Evolutionary conservation across 2,888 invertebrate species (phyloP), one percentile per base, ranked within the genome.

Genomic region (Netelia melanura): DNA sequence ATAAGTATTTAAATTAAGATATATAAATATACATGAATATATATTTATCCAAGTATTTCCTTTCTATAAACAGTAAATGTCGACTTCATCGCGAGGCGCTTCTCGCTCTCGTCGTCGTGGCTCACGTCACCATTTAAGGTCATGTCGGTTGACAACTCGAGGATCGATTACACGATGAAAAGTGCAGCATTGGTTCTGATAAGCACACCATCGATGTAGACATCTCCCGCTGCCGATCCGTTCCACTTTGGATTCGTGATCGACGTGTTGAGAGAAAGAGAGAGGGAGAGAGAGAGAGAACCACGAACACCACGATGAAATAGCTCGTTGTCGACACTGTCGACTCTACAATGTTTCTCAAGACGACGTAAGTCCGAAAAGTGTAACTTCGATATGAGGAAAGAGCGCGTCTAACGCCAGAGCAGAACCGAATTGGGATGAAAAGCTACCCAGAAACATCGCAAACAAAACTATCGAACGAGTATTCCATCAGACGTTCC

Each of bases 41-140:
- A 14, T 38, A 38, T 38, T 38, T 38, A 38, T 38, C 38, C 38
- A 38, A 38, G 38, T 38, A 38, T 38, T 38, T 38, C 38, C 38
- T 38, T 38, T 38, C 38, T 38, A 38, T 38, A 38, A 38, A 38
- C 38, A 38, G 38, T 38, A 38, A 38, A 38, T 38, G 38, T 38
- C 38, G 38, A 38, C 38, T 38, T 6, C 38, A 38, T 38, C 5
- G 38, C 38, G 38, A 38, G 0, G 38, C 38, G 38, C 38, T 38
- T 38, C 38, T 38, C 38, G n/a, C 17, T 52, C 14, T 58, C 64
- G 38, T n/a, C 68, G 68, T 61, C 52, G 64, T 38, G 21, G 58
- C 11, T 74, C 72, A 58, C 65, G 72, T 72, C 72, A 67, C 80
- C 72, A 65, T 80, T 80, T 80, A 72, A 80, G 71, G 79, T 56